Evolutionary conservation across 35 echinoderm and acorn worm genomes (phyloP), one percentile per base, ranked within the genome.

Genomic region (Antedon bifida): DNA sequence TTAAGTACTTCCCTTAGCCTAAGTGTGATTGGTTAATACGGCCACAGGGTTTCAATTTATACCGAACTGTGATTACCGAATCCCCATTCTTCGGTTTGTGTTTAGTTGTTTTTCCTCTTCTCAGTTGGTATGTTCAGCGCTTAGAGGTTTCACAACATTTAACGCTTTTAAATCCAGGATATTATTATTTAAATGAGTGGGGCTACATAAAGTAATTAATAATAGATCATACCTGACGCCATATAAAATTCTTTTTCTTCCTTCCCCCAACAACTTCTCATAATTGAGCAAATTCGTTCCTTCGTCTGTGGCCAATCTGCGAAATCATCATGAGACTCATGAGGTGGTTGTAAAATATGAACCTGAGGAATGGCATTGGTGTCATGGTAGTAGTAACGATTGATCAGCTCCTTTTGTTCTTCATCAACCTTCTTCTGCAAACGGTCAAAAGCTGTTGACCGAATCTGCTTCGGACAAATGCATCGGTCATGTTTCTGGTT

Each of bases 221-320:
- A n/a, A n/a, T n/a, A n/a, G n/a, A n/a, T n/a, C n/a, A n/a, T 83
- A 96, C 93, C 82, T 83, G 94, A 97, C 36, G 90, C 90, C 82
- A 97, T 83, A 80, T 97, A 97, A 75, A 87, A 78, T 55, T 97
- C 90, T 73, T 92, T 89, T 79, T 97, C 94, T 76, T 92, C 90
- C 77, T 92, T 92, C 2, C 82, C 88, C 94, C 94, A 97, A 12
- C 44, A 85, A 74, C 36, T 90, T 39, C 90, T 84, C 44, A 97
- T 83, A 30, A 97, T 97, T 34, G 85, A 55, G 77, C 82, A 86
- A 29, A 97, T 89, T 29, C 30, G 83, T 88, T 97, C 94, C 78
- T 45, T 77, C 28, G 85, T 86, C 8, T 79, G 30, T 26, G 34
- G 38, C n/a, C 79, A 75, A 19, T 81, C 56, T 0, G 76, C 73